These are phyloP conservation scores for Apotomis betuletana DNA, from an alignment of 2,888 invertebrate genomes.

Conservation along the genomic window DNA sequence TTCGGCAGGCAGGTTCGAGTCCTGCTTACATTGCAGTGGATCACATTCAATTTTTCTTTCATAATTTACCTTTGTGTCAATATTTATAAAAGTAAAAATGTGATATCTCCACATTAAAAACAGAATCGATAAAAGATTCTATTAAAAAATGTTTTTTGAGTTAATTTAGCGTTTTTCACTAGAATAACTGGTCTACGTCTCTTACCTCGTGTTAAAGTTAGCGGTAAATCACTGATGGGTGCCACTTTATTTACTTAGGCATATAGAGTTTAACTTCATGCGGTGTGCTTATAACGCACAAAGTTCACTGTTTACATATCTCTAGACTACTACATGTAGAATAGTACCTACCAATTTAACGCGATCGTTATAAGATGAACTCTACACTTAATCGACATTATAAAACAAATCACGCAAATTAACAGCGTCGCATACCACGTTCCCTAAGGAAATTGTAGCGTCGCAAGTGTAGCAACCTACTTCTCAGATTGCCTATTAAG, in stretches of 20 bases:
- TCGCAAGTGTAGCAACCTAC: slow-evolving; percentile 4
- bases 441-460: slow-evolving; percentile 27
- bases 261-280: neutral
- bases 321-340: neutral
- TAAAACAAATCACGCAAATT: slow-evolving; percentile 24
- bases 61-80: no score
- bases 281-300: neutral
- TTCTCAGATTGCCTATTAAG: slow-evolving; percentile 36
- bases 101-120: no score
- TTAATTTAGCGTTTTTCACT: no score
- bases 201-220: neutral
- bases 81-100: no score
- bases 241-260: neutral
- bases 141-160: no score
- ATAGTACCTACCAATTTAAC: neutral
- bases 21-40: no score
- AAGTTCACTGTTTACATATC: neutral
- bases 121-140: no score
- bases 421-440: slow-evolving; percentile 18
- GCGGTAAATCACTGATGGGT: no score
- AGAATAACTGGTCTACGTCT: no score
- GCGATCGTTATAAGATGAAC: neutral
- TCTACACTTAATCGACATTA: neutral
- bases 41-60: no score
- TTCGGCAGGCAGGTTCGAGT: no score